A percentile compares a stretch with the other conserved stretches of the same genome.
Evolutionary conservation across 2,797 vertebrate genomes (phyloP).

Genomic region (Gymnodraco acuticeps): DNA sequence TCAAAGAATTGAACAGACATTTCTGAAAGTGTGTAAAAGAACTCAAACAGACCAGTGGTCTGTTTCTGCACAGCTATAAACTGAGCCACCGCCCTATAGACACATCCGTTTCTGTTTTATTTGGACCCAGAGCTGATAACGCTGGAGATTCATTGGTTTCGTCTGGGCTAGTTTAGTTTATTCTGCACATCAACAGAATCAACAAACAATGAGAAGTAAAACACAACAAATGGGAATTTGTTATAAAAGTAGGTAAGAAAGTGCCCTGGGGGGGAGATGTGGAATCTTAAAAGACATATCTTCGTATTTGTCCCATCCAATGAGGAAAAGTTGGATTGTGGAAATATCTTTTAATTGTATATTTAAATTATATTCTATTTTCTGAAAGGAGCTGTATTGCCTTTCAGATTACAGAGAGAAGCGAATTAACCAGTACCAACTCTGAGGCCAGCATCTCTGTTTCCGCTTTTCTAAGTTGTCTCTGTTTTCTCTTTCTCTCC

Average conservation of each 20-base stretch:
- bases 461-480: slow-evolving; percentile 13
- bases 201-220: not conserved
- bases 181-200: slow-evolving; percentile 5
- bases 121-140: slow-evolving; percentile 33
- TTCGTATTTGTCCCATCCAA: not conserved
- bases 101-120: slow-evolving; percentile 16
- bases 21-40: slow-evolving; percentile 32
- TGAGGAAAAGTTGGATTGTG: not conserved
- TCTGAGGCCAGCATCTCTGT: slow-evolving; percentile 14
- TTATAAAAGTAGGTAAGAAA: not conserved
- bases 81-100: slow-evolving; percentile 21
- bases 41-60: slow-evolving; percentile 28
- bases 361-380: not conserved
- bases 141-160: slow-evolving; percentile 17
- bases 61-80: slow-evolving; percentile 31
- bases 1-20: slow-evolving; percentile 51
- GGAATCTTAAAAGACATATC: not conserved
- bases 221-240: not conserved
- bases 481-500: slow-evolving; percentile 35
- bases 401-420: not conserved
- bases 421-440: not conserved
- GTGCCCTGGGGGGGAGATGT: not conserved
- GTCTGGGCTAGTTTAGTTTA: slow-evolving; percentile 15
- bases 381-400: not conserved
- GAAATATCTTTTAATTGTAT: not conserved